Evolutionary conservation across 2,113 vertebrate genomes (phyloP).

Genomic region (Eubucco bourcierii): DNA sequence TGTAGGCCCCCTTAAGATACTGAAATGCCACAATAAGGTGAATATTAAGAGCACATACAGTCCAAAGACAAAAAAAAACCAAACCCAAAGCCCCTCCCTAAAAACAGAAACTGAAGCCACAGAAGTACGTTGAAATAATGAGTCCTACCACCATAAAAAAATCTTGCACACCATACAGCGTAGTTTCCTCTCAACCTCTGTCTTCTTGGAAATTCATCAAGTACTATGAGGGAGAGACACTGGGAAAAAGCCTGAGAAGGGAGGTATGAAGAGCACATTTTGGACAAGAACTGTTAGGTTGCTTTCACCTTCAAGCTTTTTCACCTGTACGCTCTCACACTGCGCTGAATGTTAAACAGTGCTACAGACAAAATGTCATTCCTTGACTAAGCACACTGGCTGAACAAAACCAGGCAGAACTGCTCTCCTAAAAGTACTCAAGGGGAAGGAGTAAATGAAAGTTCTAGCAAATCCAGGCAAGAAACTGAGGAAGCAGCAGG

Average conservation of each 20-base stretch:
- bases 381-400: neutral
- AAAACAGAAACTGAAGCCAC: no score
- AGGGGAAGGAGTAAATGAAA: neutral
- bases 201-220: neutral
- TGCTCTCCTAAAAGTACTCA: neutral
- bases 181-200: neutral
- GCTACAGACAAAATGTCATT: neutral
- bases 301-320: neutral
- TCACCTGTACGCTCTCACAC: neutral
- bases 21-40: no score
- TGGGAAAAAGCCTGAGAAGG: neutral
- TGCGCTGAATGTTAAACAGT: neutral
- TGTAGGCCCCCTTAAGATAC: no score
- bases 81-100: no score
- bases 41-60: no score
- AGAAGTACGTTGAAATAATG: neutral
- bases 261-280: neutral
- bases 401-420: neutral
- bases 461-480: neutral
- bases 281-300: neutral
- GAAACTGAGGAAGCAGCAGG: neutral
- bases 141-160: neutral
- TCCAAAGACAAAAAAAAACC: no score
- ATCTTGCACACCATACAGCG: neutral
- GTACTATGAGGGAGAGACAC: neutral